Conservation (phyloP, 2,113 vertebrate species). For the Tachysurus vachellii region DNA sequence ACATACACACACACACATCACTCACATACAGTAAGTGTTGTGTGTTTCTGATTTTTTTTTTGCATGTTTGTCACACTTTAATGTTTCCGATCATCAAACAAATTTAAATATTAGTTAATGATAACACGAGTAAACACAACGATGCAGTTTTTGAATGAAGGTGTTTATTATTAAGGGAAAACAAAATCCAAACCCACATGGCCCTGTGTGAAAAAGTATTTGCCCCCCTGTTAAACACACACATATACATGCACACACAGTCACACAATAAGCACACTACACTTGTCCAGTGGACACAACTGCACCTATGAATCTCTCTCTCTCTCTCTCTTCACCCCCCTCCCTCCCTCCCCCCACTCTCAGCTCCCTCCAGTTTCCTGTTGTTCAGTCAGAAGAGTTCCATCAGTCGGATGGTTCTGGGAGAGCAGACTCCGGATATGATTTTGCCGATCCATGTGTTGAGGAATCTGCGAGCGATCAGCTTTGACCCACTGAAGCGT, state of each 20-base stretch:
- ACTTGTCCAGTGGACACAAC: background rate
- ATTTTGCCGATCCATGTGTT: constrained; percentile 88
- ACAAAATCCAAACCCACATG: no score
- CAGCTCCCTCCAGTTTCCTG: constrained; percentile 89
- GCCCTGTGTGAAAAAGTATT: no score
- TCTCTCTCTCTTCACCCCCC: background rate
- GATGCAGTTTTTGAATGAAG: no score
- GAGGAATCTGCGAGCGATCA: constrained; percentile 84
- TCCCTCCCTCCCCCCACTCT: constrained; percentile 6
- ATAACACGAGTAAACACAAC: no score
- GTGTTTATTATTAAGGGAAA: no score
- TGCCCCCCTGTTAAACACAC: no score
- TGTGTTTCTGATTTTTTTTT: no score
- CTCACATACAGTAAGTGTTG: no score
- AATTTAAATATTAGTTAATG: no score
- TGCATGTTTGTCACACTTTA: no score
- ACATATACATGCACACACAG: background rate
- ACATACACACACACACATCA: no score
- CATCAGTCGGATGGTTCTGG: constrained; percentile 91
- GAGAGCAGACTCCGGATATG: constrained; percentile 92
- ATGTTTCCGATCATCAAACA: no score
- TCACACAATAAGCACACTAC: background rate
- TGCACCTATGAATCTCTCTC: background rate
- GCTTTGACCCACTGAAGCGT: constrained; percentile 86
- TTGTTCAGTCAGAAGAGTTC: constrained; percentile 92